phyloP scores from a whole-genome alignment of 1,140 invertebrate genomes.

The Pseudomyrmex cubaensis region DNA sequence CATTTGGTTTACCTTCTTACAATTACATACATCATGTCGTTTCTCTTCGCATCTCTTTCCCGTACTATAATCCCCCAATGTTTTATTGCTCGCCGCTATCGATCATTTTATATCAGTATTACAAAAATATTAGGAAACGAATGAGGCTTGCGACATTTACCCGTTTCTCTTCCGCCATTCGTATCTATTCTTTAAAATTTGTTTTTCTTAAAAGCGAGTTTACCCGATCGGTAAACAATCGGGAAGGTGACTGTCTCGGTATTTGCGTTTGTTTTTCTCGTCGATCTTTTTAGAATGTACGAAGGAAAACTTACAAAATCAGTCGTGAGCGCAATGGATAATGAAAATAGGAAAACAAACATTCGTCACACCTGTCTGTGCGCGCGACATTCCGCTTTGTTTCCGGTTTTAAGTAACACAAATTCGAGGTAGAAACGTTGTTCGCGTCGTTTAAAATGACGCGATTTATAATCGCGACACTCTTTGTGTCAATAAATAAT shows the following conservation, averaged over 20 bases:
- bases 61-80: slow-evolving; percentile 22
- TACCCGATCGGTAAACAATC: not conserved
- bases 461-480: not conserved
- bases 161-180: slow-evolving; percentile 54
- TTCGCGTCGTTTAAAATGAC: not conserved
- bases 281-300: slow-evolving; percentile 32
- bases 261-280: not conserved
- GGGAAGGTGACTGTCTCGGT: not conserved
- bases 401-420: not conserved
- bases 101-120: slow-evolving; percentile 68
- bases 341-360: not conserved
- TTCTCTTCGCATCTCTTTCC: slow-evolving; percentile 51
- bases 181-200: slow-evolving; percentile 22
- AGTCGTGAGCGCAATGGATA: slow-evolving; percentile 27
- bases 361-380: slow-evolving; percentile 4
- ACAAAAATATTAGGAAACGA: slow-evolving; percentile 74
- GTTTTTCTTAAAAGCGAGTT: slow-evolving; percentile 3
- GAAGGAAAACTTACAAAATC: slow-evolving; percentile 54
- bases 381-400: not conserved
- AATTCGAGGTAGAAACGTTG: not conserved
- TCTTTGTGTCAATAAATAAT: not conserved
- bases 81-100: slow-evolving; percentile 50
- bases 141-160: slow-evolving; percentile 61
- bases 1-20: not conserved
- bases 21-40: not conserved